Evolutionary conservation across 2,888 invertebrate species (phyloP), one percentile per base, ranked within the genome.

Genomic region (Latheticus oryzae): DNA sequence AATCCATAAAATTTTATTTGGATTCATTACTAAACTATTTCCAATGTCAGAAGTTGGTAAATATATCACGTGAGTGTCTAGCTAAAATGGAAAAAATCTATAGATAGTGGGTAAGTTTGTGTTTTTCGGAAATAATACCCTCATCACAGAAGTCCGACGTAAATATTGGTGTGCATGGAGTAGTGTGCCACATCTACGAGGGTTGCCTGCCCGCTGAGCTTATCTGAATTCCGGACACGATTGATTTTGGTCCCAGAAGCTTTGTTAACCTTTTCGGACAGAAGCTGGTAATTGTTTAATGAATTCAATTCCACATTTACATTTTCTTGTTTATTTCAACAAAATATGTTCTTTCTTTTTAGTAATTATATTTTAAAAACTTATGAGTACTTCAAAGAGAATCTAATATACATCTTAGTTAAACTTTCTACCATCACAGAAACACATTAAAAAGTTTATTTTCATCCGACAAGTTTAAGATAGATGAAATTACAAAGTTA

Each of bases 191-290:
- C 47, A 47, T 35, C 47, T 47, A 47, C 21, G 17, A 30, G 45
- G 45, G 45, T 45, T 21, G 45, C 23, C 32, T 42, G 42, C 23
- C 32, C 28, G 42, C 32, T 19, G 47, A 35, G 47, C 47, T 47
- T 47, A 47, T 47, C 47, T 47, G 47, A 47, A 47, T 47, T 47
- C 47, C 47, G 47, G 47, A 47, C 47, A 35, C 47, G 47, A 47
- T 47, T 47, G 47, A 47, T 47, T 47, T 47, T 32, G 35, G 33
- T 35, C 47, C 47, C 47, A 15, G 33, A 47, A 35, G 47, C 47
- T 47, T 47, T 47, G 47, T 47, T 23, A 47, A 47, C 47, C 19
- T 47, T 47, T 47, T 47, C 47, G 33, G 47, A 23, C 33, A 47
- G 28, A 24, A 47, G 23, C 47, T 35, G 21, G 45, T 35, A 47